A percentile compares a stretch with the other conserved stretches of the same genome.
phyloP scores from a whole-genome alignment of 2,113 vertebrate genomes.

The Hippopotamus amphibius region DNA sequence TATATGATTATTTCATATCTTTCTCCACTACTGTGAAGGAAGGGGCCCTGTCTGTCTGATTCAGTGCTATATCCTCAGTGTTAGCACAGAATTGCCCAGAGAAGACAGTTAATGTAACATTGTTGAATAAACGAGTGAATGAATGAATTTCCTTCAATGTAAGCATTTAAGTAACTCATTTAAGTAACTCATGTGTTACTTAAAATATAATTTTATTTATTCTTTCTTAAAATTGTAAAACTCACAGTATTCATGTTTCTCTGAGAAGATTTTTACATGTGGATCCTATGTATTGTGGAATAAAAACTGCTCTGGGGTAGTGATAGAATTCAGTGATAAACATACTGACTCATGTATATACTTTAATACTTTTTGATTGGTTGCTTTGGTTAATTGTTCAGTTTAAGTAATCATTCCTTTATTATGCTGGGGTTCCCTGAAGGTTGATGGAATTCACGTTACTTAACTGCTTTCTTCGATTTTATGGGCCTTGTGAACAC shows the following conservation, averaged over 20 bases:
- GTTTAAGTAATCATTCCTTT: background rate
- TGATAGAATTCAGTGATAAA: background rate
- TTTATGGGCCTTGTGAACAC: background rate
- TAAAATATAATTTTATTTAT: background rate
- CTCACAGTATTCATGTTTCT: background rate
- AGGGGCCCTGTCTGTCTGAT: background rate
- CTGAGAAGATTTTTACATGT: background rate
- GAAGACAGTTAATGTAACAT: background rate
- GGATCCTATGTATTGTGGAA: background rate
- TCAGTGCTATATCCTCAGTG: background rate
- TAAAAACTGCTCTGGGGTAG: background rate
- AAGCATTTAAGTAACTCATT: background rate
- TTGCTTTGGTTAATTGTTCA: background rate
- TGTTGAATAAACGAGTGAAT: background rate
- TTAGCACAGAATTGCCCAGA: background rate
- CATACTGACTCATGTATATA: background rate
- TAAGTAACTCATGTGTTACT: background rate
- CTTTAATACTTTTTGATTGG: background rate
- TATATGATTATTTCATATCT: background rate
- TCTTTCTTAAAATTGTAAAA: background rate
- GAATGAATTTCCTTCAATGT: background rate
- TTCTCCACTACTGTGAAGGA: background rate
- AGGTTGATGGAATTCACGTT: background rate
- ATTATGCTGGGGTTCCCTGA: background rate
- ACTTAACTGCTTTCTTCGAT: background rate